Conservation (phyloP, 2,888 invertebrate genomes). For the Dasypogon diadema region DNA sequence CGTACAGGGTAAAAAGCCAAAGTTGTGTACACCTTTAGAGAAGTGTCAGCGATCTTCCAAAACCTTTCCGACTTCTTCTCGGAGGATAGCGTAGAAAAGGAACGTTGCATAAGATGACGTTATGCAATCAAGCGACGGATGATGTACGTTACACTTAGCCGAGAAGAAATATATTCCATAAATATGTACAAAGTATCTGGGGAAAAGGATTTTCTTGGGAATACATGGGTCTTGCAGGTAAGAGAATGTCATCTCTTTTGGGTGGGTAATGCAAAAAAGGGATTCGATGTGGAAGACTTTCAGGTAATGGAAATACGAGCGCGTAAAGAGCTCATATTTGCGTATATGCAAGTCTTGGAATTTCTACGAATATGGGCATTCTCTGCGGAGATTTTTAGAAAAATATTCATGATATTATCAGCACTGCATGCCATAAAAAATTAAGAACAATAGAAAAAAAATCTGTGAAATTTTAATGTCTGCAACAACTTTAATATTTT, state of each 20-base stretch:
- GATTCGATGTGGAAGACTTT: slow-evolving; percentile 3
- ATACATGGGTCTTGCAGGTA: slow-evolving; percentile 13
- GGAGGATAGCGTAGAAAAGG: not conserved
- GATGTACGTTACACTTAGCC: slow-evolving; percentile 39
- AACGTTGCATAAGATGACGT: slow-evolving; percentile 46
- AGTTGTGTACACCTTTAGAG: slow-evolving; percentile 23
- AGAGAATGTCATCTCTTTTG: slow-evolving; percentile 32
- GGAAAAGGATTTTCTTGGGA: slow-evolving; percentile 36
- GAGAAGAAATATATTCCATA: slow-evolving; percentile 42
- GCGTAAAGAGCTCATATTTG: slow-evolving; percentile 5
- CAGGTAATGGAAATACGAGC: slow-evolving; percentile 12
- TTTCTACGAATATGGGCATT: not conserved
- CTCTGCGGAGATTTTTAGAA: too few relatives aligned
- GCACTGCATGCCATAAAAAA: too few relatives aligned
- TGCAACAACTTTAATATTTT: too few relatives aligned
- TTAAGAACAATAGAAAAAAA: too few relatives aligned
- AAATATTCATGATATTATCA: too few relatives aligned
- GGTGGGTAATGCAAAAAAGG: not conserved
- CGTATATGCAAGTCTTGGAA: not conserved
- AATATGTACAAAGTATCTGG: slow-evolving; percentile 43
- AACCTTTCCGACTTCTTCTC: slow-evolving; percentile 30
- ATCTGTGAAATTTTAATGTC: too few relatives aligned
- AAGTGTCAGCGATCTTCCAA: slow-evolving; percentile 35
- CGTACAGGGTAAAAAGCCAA: slow-evolving; percentile 8
- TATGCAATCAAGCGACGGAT: slow-evolving; percentile 47